Conservation (phyloP, 2,888 invertebrate genomes). For the Cyclophora punctaria region DNA sequence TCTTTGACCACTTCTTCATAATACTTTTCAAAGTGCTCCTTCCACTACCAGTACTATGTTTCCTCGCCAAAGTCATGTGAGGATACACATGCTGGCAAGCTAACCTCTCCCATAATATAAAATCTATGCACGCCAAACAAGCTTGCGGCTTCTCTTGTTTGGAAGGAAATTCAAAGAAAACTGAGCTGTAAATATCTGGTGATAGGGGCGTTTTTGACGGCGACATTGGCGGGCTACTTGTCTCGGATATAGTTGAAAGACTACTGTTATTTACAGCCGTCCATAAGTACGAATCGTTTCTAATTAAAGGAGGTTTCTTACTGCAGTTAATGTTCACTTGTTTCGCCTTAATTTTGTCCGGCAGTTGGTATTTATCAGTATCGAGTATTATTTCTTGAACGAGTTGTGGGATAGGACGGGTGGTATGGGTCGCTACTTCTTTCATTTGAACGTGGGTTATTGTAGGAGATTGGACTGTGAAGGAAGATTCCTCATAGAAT, state of each 20-base stretch:
- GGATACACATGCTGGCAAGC: slow-evolving; percentile 49
- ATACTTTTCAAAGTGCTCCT: slow-evolving; percentile 43
- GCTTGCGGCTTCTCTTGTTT: slow-evolving; percentile 36
- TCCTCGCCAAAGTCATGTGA: slow-evolving; percentile 45
- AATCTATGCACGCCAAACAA: slow-evolving; percentile 50
- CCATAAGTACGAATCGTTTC: slow-evolving; percentile 58
- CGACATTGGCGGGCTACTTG: slow-evolving; percentile 36
- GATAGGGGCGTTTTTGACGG: slow-evolving; percentile 35
- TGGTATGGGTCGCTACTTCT: slow-evolving; percentile 5
- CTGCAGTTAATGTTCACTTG: slow-evolving; percentile 34
- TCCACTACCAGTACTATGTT: slow-evolving; percentile 38
- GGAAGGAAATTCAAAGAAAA: slow-evolving; percentile 55
- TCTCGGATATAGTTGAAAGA: slow-evolving; percentile 56
- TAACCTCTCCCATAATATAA: slow-evolving; percentile 62
- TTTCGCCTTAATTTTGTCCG: slow-evolving; percentile 43
- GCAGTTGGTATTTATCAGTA: slow-evolving; percentile 41
- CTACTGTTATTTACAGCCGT: slow-evolving; percentile 36
- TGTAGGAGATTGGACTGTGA: slow-evolving; percentile 37
- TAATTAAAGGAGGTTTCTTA: slow-evolving; percentile 21
- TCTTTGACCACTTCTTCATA: slow-evolving; percentile 41
- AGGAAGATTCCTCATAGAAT: slow-evolving; percentile 51
- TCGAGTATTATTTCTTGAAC: slow-evolving; percentile 49
- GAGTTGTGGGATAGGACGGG: slow-evolving; percentile 39
- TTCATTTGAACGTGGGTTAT: slow-evolving; percentile 11
- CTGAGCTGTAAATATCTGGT: slow-evolving; percentile 56